Evolutionary conservation across 2,797 vertebrate species (phyloP).

Genomic region (Podarcis siculus): DNA sequence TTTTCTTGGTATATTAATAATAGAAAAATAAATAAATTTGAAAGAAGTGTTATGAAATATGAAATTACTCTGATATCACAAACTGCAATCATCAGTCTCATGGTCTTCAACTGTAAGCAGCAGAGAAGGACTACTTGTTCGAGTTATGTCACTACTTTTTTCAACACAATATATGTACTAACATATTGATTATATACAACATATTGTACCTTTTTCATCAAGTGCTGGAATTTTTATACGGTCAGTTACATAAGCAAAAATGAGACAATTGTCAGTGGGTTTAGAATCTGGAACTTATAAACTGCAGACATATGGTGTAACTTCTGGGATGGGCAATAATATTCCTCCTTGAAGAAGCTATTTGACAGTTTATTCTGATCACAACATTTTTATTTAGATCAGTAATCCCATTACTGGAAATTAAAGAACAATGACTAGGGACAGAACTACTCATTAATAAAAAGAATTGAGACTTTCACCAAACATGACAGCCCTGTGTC

Average conservation of each 20-base stretch:
- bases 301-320: background rate
- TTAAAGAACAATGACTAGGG: background rate
- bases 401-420: background rate
- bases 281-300: background rate
- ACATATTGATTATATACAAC: background rate
- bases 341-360: background rate
- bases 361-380: background rate
- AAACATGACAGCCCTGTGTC: too few relatives aligned
- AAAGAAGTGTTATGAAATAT: background rate
- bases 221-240: background rate
- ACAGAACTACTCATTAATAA: too few relatives aligned
- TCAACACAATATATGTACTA: background rate
- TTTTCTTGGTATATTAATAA: background rate
- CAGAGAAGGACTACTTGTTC: background rate
- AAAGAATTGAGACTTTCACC: too few relatives aligned
- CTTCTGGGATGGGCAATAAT: background rate
- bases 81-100: background rate
- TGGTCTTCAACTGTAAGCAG: too few relatives aligned
- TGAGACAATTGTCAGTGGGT: background rate
- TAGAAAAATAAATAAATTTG: background rate
- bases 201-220: background rate
- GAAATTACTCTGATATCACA: background rate
- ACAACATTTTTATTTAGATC: background rate
- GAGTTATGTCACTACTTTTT: background rate
- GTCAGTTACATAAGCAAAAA: background rate